phyloP scores from a whole-genome alignment of 2,888 invertebrate species.

The Ptilodon capucinus region DNA sequence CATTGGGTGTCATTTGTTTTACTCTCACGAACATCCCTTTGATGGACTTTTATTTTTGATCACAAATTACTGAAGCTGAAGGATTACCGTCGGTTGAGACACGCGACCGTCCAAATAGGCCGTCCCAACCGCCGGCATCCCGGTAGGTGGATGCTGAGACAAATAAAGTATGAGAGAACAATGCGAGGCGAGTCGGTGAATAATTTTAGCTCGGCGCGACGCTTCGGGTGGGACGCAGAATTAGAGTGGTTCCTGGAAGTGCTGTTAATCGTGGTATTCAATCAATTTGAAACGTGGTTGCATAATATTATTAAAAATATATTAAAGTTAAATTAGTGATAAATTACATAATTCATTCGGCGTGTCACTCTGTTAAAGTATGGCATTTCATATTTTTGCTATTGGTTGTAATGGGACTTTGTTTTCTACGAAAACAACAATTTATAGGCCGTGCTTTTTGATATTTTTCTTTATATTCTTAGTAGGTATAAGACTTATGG shows the following conservation, averaged over 20 bases:
- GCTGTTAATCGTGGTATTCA: constrained; percentile 10
- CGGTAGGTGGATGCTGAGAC: constrained; percentile 43
- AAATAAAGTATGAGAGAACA: constrained; percentile 80
- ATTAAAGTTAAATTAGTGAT: too few species aligned
- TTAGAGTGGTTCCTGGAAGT: constrained; percentile 36
- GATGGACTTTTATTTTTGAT: constrained; percentile 62
- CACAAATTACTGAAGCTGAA: constrained; percentile 67
- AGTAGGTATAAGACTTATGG: too few species aligned
- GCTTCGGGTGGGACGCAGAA: constrained; percentile 42
- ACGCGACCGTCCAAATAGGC: constrained; percentile 67
- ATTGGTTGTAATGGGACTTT: too few species aligned
- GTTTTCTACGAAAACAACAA: too few species aligned
- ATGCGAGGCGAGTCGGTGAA: constrained; percentile 73
- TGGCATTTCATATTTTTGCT: too few species aligned
- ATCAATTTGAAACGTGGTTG: not conserved
- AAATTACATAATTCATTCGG: too few species aligned
- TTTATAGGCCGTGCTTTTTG: too few species aligned
- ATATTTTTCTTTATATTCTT: too few species aligned
- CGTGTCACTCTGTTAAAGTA: too few species aligned
- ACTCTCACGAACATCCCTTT: constrained; percentile 42
- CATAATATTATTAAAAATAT: too few species aligned
- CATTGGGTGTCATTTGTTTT: constrained; percentile 21
- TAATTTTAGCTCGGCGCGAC: constrained; percentile 75
- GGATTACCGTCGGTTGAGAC: constrained; percentile 64
- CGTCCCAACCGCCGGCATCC: constrained; percentile 38